Conservation (phyloP, 2,797 vertebrate genomes). For the Halcyon badia region DNA sequence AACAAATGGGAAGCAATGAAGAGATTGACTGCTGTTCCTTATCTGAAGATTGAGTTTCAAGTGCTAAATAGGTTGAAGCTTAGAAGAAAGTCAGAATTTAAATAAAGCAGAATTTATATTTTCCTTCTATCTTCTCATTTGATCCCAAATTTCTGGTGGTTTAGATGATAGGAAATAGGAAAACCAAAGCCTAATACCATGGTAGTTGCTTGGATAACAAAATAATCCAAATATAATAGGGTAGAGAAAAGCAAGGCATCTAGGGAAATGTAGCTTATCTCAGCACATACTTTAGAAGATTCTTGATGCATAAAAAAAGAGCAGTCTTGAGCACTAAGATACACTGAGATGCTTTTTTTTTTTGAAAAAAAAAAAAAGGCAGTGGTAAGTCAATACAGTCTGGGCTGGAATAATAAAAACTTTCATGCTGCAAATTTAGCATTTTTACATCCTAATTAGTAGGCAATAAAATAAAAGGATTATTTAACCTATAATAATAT, state of each 20-base stretch:
- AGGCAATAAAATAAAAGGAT: not conserved
- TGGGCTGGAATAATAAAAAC: not conserved
- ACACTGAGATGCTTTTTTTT: too few species aligned
- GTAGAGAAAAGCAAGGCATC: not conserved
- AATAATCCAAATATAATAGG: not conserved
- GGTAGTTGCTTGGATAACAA: not conserved
- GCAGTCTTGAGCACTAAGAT: not conserved
- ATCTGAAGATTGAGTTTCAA: constrained; percentile 36
- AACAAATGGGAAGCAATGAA: not conserved
- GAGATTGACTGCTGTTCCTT: not conserved
- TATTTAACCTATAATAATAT: not conserved
- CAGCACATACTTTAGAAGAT: not conserved
- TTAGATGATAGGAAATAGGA: not conserved
- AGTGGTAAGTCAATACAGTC: not conserved
- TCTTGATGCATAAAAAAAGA: not conserved
- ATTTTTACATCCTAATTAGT: not conserved
- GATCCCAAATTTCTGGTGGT: not conserved
- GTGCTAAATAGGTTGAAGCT: not conserved
- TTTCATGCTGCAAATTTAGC: not conserved
- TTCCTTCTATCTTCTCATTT: not conserved
- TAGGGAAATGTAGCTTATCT: not conserved
- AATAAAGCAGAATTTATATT: not conserved
- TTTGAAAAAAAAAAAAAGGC: not conserved
- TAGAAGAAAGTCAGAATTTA: not conserved
- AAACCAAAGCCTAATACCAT: constrained; percentile 1